Percentiles rank a stretch among this genome's conserved stretches.
These are phyloP conservation scores for Antechinus flavipes DNA, from an alignment of 2,113 vertebrate species.

Conservation along the genomic window DNA sequence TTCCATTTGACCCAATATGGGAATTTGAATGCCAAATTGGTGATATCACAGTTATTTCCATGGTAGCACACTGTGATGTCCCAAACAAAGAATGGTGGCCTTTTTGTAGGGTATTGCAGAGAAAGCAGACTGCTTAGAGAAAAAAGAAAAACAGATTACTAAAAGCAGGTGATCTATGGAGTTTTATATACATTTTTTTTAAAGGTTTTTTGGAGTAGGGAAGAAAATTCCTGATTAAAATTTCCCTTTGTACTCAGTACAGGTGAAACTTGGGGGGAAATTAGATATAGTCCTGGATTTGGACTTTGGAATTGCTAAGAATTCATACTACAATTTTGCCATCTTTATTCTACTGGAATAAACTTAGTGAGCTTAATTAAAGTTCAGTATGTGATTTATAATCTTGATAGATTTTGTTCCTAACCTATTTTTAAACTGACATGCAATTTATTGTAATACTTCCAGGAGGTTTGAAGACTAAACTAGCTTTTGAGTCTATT, in stretches of 20 bases:
- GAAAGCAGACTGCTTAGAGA: not conserved
- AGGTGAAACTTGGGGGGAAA: slow-evolving; percentile 12
- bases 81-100: not conserved
- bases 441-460: not conserved
- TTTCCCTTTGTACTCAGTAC: slow-evolving; percentile 37
- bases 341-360: slow-evolving; percentile 41
- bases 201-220: slow-evolving; percentile 44
- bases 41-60: not conserved
- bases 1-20: not conserved
- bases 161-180: not conserved
- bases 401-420: slow-evolving; percentile 48
- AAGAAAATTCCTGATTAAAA: slow-evolving; percentile 46
- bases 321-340: not conserved
- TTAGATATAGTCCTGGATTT: slow-evolving; percentile 31
- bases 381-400: slow-evolving; percentile 33
- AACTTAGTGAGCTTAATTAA: slow-evolving; percentile 2
- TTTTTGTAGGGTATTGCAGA: not conserved
- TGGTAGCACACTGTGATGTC: not conserved
- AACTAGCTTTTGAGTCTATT: not conserved
- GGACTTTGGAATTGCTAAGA: slow-evolving; percentile 25
- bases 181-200: slow-evolving; percentile 52
- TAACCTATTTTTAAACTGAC: slow-evolving; percentile 14
- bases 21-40: not conserved
- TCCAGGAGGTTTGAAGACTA: not conserved
- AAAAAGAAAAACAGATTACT: not conserved